phyloP scores from a whole-genome alignment of 2,797 vertebrate species.

The Paramormyrops hopkinsi region DNA sequence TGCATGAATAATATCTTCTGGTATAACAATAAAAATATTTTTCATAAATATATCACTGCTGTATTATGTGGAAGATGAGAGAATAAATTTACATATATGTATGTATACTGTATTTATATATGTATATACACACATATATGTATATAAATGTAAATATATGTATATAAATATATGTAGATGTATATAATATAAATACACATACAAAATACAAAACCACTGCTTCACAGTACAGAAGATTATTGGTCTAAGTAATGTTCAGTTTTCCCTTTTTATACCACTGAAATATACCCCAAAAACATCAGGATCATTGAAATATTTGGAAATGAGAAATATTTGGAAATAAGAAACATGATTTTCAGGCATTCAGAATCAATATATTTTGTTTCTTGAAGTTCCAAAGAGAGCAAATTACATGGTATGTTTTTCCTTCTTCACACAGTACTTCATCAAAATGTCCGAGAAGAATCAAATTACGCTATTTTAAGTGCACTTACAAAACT shows the following conservation, averaged over 20 bases:
- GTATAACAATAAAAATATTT: not conserved
- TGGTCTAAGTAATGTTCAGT: not conserved
- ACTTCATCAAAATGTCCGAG: not conserved
- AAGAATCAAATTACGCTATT: not conserved
- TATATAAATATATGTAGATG: not conserved
- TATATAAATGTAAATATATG: not conserved
- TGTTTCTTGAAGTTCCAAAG: not conserved
- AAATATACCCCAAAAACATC: not conserved
- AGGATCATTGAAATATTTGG: not conserved
- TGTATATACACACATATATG: not conserved
- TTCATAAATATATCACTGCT: not conserved
- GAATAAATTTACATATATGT: not conserved
- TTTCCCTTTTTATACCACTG: not conserved
- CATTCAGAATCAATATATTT: not conserved
- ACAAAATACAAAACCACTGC: not conserved
- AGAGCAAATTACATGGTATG: not conserved
- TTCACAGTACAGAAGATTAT: not conserved
- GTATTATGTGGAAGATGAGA: not conserved
- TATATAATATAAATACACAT: not conserved
- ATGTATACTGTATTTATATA: not conserved
- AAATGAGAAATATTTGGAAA: not conserved
- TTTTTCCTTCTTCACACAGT: not conserved
- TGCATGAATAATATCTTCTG: not conserved
- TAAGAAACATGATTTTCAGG: not conserved
- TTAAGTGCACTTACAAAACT: not conserved